Evolutionary conservation across 2,888 invertebrate species (phyloP).

Genomic region (Drosophila vallismaia): DNA sequence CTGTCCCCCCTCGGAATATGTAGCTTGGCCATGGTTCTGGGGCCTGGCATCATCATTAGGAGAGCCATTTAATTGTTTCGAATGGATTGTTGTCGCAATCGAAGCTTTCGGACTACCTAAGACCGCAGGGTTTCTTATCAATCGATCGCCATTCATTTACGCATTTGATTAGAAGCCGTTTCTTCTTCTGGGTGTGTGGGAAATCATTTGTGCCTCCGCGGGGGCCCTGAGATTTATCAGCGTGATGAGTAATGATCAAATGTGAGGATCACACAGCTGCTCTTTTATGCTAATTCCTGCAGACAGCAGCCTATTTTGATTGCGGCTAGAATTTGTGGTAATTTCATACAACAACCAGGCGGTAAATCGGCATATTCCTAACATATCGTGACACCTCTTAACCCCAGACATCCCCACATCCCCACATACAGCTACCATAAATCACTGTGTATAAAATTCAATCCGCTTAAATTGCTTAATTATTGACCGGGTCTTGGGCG

Average conservation of each 20-base stretch:
- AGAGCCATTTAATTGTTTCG: conserved; percentile 67
- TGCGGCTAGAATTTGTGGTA: conserved; percentile 4
- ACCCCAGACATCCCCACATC: conserved; percentile 36
- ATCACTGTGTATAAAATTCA: conserved; percentile 63
- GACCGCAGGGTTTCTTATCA: conserved; percentile 48
- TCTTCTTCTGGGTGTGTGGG: conserved; percentile 44
- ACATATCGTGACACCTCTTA: conserved; percentile 37
- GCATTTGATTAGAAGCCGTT: conserved; percentile 64
- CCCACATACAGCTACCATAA: conserved; percentile 57
- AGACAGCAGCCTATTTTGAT: conserved; percentile 23
- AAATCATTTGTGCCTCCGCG: conserved; percentile 43
- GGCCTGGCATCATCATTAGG: conserved; percentile 61
- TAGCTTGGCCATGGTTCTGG: conserved; percentile 4
- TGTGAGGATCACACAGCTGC: conserved; percentile 57
- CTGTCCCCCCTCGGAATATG: conserved; percentile 12
- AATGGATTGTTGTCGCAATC: conserved; percentile 53
- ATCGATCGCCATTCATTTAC: conserved; percentile 58
- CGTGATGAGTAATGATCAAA: conserved; percentile 41
- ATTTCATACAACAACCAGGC: conserved; percentile 1
- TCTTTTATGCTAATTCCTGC: conserved; percentile 1
- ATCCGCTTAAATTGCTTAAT: conserved; percentile 82
- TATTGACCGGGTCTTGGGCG: conserved; percentile 69
- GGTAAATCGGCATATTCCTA: conserved; percentile 23
- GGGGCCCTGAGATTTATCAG: conserved; percentile 34
- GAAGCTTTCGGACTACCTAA: conserved; percentile 50